Evolutionary conservation across 2,888 invertebrate species (phyloP).

Genomic region (Allacma fusca): DNA sequence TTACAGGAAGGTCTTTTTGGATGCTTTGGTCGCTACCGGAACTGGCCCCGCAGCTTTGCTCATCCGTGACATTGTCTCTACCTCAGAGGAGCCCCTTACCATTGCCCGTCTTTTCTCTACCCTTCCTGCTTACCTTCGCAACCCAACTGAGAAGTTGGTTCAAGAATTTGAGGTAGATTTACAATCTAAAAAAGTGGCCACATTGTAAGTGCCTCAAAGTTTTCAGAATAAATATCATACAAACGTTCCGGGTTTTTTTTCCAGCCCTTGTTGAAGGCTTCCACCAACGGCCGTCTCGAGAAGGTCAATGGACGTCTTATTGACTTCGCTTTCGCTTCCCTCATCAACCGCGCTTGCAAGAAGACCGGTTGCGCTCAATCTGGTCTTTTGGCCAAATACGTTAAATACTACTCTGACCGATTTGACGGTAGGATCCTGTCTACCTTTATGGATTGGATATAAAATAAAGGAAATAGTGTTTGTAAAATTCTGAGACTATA

Average conservation of each 20-base stretch:
- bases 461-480: not conserved
- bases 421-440: conserved; percentile 49
- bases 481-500: too few relatives aligned
- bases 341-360: conserved; percentile 58
- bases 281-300: conserved; percentile 14
- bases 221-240: not conserved
- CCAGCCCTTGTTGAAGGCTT: conserved; percentile 19
- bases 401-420: conserved; percentile 55
- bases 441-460: not conserved
- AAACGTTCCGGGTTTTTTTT: not conserved
- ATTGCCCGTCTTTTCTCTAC: conserved; percentile 53
- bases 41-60: conserved; percentile 59
- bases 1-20: conserved; percentile 56
- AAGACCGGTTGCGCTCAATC: conserved; percentile 52
- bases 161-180: conserved; percentile 56
- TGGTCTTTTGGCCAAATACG: conserved; percentile 58
- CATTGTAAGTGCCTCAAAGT: not conserved
- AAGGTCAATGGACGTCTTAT: conserved; percentile 53
- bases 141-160: conserved; percentile 61
- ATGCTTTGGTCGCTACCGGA: conserved; percentile 59
- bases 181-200: not conserved
- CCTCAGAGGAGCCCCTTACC: conserved; percentile 51
- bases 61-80: conserved; percentile 57
- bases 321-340: conserved; percentile 59
- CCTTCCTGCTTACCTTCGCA: conserved; percentile 56